A percentile compares a stretch with the other conserved stretches of the same genome.
These are phyloP conservation scores for Lathamus discolor DNA, from an alignment of 2,113 vertebrate genomes.

Conservation along the genomic window DNA sequence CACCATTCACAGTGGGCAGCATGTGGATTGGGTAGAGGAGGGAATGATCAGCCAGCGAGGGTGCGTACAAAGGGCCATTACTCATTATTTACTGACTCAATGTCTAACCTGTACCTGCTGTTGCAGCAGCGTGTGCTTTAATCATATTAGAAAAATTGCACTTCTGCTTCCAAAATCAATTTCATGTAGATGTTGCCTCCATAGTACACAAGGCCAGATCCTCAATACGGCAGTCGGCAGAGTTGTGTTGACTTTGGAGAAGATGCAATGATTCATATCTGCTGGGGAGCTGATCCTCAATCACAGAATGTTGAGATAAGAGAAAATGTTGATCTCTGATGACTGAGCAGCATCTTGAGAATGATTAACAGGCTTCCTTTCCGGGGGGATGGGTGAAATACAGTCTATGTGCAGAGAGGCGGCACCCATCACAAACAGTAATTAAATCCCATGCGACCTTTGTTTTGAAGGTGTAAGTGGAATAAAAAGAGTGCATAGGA, in stretches of 20 bases:
- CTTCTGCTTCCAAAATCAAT: constrained; percentile 54
- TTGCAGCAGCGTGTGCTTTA: constrained; percentile 13
- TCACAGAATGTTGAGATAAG: background rate
- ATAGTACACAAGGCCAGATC: background rate
- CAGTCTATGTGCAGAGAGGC: background rate
- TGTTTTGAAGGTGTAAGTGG: background rate
- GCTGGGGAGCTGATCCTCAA: background rate
- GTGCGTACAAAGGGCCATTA: background rate
- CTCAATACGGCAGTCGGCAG: constrained; percentile 25
- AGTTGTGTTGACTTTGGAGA: constrained; percentile 33
- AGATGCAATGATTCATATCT: constrained; percentile 19
- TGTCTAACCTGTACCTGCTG: constrained; percentile 34
- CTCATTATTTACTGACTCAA: constrained; percentile 18
- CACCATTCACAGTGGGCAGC: background rate
- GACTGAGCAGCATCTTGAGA: constrained; percentile 31
- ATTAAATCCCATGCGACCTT: background rate
- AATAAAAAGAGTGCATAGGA: background rate
- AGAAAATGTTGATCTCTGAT: background rate
- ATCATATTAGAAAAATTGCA: constrained; percentile 40
- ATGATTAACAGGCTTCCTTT: constrained; percentile 12
- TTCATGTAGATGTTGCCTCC: constrained; percentile 22
- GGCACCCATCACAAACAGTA: background rate
- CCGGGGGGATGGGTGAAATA: background rate
- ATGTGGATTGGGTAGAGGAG: background rate
- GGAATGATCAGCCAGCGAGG: background rate